phyloP scores from a whole-genome alignment of 2,797 vertebrate genomes.

The Eleutherodactylus coqui region DNA sequence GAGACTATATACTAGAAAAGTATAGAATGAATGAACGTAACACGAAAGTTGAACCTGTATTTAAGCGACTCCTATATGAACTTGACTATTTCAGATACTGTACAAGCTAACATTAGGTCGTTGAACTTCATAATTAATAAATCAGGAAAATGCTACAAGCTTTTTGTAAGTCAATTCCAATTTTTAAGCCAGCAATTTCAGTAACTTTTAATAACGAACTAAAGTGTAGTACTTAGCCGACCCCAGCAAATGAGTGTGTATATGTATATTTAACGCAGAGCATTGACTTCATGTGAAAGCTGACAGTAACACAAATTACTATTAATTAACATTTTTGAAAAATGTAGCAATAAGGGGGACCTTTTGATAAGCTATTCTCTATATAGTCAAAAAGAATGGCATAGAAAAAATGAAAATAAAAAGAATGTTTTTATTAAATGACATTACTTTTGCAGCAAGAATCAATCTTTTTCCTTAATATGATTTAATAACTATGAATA shows the following conservation, averaged over 20 bases:
- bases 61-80: too few species aligned
- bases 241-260: background rate
- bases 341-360: conserved; percentile 6
- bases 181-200: conserved; percentile 34
- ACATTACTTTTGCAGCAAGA: conserved; percentile 43
- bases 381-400: conserved; percentile 25
- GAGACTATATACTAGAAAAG: too few species aligned
- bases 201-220: conserved; percentile 34
- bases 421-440: conserved; percentile 30
- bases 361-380: conserved; percentile 38
- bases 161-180: background rate
- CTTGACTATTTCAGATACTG: too few species aligned
- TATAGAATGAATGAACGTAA: too few species aligned
- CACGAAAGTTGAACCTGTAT: too few species aligned
- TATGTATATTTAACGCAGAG: conserved; percentile 13
- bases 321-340: conserved; percentile 45
- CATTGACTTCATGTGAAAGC: background rate
- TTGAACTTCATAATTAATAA: background rate
- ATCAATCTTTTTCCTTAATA: conserved; percentile 49
- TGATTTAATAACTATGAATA: conserved; percentile 57
- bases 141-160: background rate
- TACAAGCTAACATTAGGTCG: background rate
- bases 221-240: background rate
- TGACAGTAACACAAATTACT: conserved; percentile 13
- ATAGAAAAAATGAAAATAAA: conserved; percentile 20